phyloP scores from a whole-genome alignment of 37 sponge, comb jelly and placozoan species.

The Geodia barretti region DNA sequence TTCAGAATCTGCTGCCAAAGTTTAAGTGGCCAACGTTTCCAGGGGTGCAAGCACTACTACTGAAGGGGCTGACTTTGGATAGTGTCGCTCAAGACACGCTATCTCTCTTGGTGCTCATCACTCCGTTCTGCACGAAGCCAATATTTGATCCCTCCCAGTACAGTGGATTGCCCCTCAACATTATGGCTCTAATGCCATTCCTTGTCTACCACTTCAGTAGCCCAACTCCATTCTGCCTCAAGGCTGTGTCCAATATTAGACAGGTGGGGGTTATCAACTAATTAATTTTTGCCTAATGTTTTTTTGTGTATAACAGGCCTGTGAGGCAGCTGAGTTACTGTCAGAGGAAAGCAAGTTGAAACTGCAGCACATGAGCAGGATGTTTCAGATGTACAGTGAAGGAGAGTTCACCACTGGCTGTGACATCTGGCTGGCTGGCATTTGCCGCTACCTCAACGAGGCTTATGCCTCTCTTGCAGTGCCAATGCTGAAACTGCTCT shows the following conservation, averaged over 20 bases:
- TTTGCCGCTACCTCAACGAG: conserved; percentile 70
- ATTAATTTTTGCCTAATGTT: neutral
- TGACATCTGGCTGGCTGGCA: conserved; percentile 61
- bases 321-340: conserved; percentile 31
- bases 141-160: conserved; percentile 47
- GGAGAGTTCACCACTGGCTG: conserved; percentile 49
- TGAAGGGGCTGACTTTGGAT: conserved; percentile 73
- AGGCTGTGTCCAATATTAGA: conserved; percentile 41
- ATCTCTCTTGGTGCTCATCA: neutral
- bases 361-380: conserved; percentile 67
- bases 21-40: conserved; percentile 78
- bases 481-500: conserved; percentile 22
- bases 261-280: conserved; percentile 33
- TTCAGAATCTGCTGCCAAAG: conserved; percentile 60
- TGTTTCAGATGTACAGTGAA: conserved; percentile 75
- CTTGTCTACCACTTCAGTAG: conserved; percentile 67
- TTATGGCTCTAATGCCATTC: conserved; percentile 77
- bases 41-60: conserved; percentile 76
- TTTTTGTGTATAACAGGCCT: conserved; percentile 30
- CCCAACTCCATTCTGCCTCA: conserved; percentile 64
- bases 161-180: conserved; percentile 76
- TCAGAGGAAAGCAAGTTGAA: conserved; percentile 45
- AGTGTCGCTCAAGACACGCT: neutral
- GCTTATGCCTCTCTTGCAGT: conserved; percentile 52
- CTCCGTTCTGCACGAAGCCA: conserved; percentile 11